Percentiles rank a stretch among this genome's conserved stretches.
These are phyloP conservation scores for Polydrusus tereticollis DNA, from an alignment of 2,888 invertebrate species.

Conservation along the genomic window DNA sequence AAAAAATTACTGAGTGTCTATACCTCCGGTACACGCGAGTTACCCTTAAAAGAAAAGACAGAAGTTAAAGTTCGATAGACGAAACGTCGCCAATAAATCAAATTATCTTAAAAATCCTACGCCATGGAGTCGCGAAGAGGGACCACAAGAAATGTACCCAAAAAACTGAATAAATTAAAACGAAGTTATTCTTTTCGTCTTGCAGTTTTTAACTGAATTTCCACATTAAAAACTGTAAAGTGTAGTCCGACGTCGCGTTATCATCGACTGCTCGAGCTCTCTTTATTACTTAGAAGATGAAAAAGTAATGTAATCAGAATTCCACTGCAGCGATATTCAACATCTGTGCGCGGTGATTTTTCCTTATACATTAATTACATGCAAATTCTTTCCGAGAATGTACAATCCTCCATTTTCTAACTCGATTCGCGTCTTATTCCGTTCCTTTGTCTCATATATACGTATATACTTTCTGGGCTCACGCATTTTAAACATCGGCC, in stretches of 20 bases:
- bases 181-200: background rate
- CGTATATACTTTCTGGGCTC: constrained; percentile 63
- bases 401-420: constrained; percentile 68
- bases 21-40: too few species aligned
- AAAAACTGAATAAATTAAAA: constrained; percentile 7
- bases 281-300: constrained; percentile 53
- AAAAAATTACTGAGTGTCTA: too few species aligned
- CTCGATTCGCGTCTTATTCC: constrained; percentile 67
- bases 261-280: constrained; percentile 50
- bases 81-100: too few species aligned
- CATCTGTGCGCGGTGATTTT: constrained; percentile 66
- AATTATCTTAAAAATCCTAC: too few species aligned
- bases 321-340: constrained; percentile 60
- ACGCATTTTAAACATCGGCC: constrained; percentile 70
- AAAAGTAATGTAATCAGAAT: constrained; percentile 52
- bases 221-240: constrained; percentile 20
- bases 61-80: too few species aligned
- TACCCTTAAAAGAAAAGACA: too few species aligned
- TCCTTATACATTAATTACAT: constrained; percentile 68
- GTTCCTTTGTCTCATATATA: constrained; percentile 68
- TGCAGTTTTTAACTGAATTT: constrained; percentile 18
- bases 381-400: constrained; percentile 68
- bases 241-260: constrained; percentile 32
- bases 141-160: too few species aligned
- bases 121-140: too few species aligned